Evolutionary conservation across 2,797 vertebrate genomes (phyloP).

Genomic region (Crocidura indochinensis): DNA sequence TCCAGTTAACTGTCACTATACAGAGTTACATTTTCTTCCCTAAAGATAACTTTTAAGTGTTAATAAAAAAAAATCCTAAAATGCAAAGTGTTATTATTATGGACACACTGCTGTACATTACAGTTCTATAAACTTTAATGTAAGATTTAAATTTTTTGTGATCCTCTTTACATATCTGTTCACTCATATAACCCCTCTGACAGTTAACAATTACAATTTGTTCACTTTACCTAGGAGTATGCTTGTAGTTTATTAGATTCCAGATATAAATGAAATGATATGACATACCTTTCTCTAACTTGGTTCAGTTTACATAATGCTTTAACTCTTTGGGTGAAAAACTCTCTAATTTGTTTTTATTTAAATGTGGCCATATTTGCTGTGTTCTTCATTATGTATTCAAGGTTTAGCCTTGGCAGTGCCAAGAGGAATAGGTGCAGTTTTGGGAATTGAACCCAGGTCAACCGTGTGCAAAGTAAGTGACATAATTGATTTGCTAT

Average conservation of each 20-base stretch:
- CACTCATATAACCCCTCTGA: background rate
- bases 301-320: background rate
- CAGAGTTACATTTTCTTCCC: background rate
- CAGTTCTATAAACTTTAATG: background rate
- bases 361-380: no score
- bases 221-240: background rate
- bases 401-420: no score
- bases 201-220: background rate
- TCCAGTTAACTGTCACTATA: background rate
- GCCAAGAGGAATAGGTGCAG: no score
- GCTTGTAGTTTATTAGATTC: background rate
- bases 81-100: background rate
- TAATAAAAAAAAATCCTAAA: background rate
- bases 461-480: no score
- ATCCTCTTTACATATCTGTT: background rate
- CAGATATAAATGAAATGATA: background rate
- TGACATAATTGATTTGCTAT: no score
- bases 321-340: background rate
- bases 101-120: background rate
- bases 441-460: no score
- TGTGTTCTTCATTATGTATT: no score
- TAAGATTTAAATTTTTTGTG: background rate
- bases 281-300: background rate
- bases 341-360: no score
- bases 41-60: background rate